These are phyloP conservation scores for Stomatorhinus ivindoensis DNA, from an alignment of 2,113 vertebrate species.

Conservation along the genomic window DNA sequence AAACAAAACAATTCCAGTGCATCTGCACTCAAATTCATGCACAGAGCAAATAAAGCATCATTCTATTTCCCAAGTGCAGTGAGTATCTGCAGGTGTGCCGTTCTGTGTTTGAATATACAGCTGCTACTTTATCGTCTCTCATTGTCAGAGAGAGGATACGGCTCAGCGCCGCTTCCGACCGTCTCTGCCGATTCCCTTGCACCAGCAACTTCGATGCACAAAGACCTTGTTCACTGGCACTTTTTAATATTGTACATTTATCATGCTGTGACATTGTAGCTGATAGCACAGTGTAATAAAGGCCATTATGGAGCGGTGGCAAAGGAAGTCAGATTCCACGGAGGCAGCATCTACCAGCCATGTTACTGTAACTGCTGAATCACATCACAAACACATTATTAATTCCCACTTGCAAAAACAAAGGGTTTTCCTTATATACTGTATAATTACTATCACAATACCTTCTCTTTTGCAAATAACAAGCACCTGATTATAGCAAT, in stretches of 20 bases:
- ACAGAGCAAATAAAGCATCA: not conserved
- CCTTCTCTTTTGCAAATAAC: not conserved
- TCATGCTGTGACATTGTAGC: conserved; percentile 33
- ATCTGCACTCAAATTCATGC: not conserved
- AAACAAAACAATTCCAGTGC: not conserved
- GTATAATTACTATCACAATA: not conserved
- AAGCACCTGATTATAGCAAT: not conserved
- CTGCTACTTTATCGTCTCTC: not conserved
- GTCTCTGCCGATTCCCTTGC: conserved; percentile 18
- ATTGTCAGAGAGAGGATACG: not conserved
- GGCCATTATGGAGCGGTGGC: not conserved
- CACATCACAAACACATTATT: not conserved
- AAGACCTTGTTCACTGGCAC: conserved; percentile 22
- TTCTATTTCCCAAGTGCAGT: not conserved
- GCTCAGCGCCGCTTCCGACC: not conserved
- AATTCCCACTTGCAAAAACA: not conserved
- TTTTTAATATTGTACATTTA: conserved; percentile 39
- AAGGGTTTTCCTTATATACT: not conserved
- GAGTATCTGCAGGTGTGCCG: not conserved
- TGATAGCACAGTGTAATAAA: conserved; percentile 33
- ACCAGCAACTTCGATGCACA: conserved; percentile 13
- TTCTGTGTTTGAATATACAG: not conserved
- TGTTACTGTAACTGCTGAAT: not conserved
- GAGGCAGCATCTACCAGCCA: not conserved
- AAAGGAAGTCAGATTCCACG: conserved; percentile 5